Percentiles rank a stretch among this genome's conserved stretches.
These are phyloP conservation scores for Zaprionus ghesquierei DNA, from an alignment of 1,140 invertebrate species.

Conservation along the genomic window DNA sequence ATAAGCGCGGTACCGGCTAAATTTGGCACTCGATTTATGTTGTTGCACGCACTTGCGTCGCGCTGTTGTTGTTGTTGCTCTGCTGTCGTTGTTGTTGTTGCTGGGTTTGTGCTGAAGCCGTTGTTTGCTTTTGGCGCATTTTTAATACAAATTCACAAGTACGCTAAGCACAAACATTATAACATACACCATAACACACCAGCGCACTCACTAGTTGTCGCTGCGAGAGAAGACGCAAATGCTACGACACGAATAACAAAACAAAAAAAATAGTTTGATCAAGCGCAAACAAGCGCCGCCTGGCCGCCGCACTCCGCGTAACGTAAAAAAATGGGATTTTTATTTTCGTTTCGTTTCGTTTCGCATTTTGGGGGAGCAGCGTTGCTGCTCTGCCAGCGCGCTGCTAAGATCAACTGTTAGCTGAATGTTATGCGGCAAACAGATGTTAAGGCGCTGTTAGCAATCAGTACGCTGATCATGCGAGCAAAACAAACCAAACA, in stretches of 20 bases:
- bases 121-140: slow-evolving; percentile 38
- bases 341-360: slow-evolving; percentile 30
- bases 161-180: neutral
- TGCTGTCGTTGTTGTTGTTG: slow-evolving; percentile 5
- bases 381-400: slow-evolving; percentile 8
- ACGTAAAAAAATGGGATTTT: slow-evolving; percentile 40
- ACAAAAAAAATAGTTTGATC: slow-evolving; percentile 31
- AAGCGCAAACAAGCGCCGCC: slow-evolving; percentile 42
- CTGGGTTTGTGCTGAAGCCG: slow-evolving; percentile 4
- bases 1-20: slow-evolving; percentile 34
- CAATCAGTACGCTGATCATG: slow-evolving; percentile 17
- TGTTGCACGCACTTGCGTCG: neutral
- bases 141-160: slow-evolving; percentile 25
- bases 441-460: neutral
- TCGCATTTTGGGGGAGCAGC: slow-evolving; percentile 19
- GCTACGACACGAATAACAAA: slow-evolving; percentile 14
- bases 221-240: slow-evolving; percentile 6
- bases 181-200: slow-evolving; percentile 1
- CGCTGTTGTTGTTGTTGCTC: slow-evolving; percentile 6
- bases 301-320: slow-evolving; percentile 48
- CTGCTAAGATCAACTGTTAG: slow-evolving; percentile 17
- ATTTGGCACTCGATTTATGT: slow-evolving; percentile 31
- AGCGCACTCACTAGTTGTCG: neutral
- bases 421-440: too few relatives aligned
- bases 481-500: neutral